phyloP scores from a whole-genome alignment of 2,888 invertebrate species.

The Desoria tigrina region DNA sequence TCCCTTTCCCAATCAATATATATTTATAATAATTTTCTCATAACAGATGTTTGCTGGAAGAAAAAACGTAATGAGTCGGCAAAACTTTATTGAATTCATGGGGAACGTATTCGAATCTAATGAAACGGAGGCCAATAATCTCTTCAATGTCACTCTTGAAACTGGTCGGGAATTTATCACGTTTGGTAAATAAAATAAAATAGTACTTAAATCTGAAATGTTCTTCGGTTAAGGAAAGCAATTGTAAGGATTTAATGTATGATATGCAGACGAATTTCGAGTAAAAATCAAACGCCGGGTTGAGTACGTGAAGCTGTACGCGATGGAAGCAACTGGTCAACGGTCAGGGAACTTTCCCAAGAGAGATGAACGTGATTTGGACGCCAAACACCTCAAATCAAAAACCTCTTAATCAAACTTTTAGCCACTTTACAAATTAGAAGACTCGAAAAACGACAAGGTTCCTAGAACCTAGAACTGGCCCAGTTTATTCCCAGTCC shows the following conservation, averaged over 20 bases:
- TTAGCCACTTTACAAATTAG: too few relatives aligned
- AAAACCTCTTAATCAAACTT: constrained; percentile 9
- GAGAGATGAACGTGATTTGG: constrained; percentile 13
- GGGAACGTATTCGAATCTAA: constrained; percentile 7
- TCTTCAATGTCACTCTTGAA: background rate
- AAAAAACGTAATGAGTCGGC: background rate
- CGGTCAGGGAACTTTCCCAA: constrained; percentile 3
- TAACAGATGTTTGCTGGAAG: constrained; percentile 4
- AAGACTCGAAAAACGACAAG: too few relatives aligned
- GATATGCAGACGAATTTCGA: constrained; percentile 14
- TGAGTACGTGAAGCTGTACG: constrained; percentile 15
- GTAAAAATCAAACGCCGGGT: constrained; percentile 1
- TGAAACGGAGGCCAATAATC: background rate
- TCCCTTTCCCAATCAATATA: too few relatives aligned
- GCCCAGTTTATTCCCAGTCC: too few relatives aligned
- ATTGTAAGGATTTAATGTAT: too few relatives aligned
- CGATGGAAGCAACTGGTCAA: constrained; percentile 17
- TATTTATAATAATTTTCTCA: too few relatives aligned
- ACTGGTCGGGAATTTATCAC: background rate
- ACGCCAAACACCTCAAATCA: background rate
- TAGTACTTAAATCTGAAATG: too few relatives aligned
- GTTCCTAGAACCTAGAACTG: too few relatives aligned
- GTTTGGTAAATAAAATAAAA: too few relatives aligned
- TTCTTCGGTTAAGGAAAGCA: too few relatives aligned
- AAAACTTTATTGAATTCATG: constrained; percentile 1